Percentiles rank a stretch among this genome's conserved stretches.
Conservation (phyloP, 2,888 invertebrate genomes). For the Crioceris asparagi region DNA sequence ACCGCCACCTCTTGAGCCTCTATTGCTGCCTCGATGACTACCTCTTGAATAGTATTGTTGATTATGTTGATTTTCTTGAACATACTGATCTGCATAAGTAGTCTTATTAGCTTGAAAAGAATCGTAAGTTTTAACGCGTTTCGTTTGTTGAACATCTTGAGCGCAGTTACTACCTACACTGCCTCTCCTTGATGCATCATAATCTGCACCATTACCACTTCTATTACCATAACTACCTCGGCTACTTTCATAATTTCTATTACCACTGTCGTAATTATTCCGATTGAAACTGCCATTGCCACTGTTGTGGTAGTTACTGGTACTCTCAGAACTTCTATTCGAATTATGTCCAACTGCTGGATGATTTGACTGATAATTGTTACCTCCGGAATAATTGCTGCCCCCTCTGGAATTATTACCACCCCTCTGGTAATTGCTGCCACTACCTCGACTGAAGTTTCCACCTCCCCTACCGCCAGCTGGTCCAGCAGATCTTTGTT, state of each 20-base stretch:
- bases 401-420: constrained; percentile 28
- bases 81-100: constrained; percentile 38
- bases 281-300: constrained; percentile 9
- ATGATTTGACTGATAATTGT: constrained; percentile 6
- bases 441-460: constrained; percentile 29
- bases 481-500: constrained; percentile 50
- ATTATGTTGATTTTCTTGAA: constrained; percentile 36
- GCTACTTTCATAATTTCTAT: constrained; percentile 12
- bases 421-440: constrained; percentile 20
- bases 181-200: constrained; percentile 33
- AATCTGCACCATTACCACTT: constrained; percentile 32
- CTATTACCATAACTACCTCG: constrained; percentile 5
- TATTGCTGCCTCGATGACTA: constrained; percentile 19
- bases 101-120: constrained; percentile 33
- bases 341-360: constrained; percentile 1
- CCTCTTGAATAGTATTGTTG: constrained; percentile 33
- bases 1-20: constrained; percentile 21
- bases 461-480: constrained; percentile 35
- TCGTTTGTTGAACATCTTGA: constrained; percentile 29
- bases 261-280: constrained; percentile 4
- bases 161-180: constrained; percentile 29
- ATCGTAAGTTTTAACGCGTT: constrained; percentile 37
- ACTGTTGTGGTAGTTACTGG: constrained; percentile 20
- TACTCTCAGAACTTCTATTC: constrained; percentile 20
- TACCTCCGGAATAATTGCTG: constrained; percentile 10